Conservation (phyloP, 1,140 invertebrate species). For the Trichonephila inaurata region DNA sequence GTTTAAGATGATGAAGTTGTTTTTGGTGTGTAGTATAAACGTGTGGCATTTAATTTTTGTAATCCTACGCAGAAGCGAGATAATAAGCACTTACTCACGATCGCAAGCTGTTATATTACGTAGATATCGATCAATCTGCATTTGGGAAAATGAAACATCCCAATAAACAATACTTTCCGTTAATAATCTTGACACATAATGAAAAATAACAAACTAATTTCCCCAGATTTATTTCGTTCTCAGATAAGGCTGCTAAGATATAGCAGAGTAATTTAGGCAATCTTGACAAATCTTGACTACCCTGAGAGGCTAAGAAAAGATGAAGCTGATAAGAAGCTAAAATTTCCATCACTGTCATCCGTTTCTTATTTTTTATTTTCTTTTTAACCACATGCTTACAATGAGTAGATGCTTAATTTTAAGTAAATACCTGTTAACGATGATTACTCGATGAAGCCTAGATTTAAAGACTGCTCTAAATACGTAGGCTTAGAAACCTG, state of each 20-base stretch:
- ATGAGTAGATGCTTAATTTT: constrained; percentile 55
- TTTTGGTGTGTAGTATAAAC: not conserved
- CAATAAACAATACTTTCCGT: not conserved
- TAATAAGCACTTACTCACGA: not conserved
- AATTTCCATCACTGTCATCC: constrained; percentile 65
- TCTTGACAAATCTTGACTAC: constrained; percentile 47
- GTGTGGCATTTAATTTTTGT: not conserved
- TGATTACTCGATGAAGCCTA: constrained; percentile 33
- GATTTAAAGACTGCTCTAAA: constrained; percentile 22
- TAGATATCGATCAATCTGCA: constrained; percentile 1
- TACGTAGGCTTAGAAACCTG: constrained; percentile 33
- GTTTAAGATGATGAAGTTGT: not conserved
- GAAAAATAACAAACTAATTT: constrained; percentile 58
- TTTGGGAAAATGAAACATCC: constrained; percentile 29
- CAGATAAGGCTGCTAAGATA: constrained; percentile 46
- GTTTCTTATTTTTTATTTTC: not conserved
- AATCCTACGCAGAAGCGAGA: not conserved
- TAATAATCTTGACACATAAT: constrained; percentile 34
- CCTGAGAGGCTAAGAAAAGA: constrained; percentile 11
- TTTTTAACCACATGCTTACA: not conserved
- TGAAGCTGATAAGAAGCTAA: constrained; percentile 27
- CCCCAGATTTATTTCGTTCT: constrained; percentile 45
- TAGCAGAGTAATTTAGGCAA: constrained; percentile 42
- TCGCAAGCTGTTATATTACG: not conserved
- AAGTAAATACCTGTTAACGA: constrained; percentile 47